Percentiles rank a stretch among this genome's conserved stretches.
Evolutionary conservation across 1,140 invertebrate species (phyloP).

Genomic region (Telenomus remus): DNA sequence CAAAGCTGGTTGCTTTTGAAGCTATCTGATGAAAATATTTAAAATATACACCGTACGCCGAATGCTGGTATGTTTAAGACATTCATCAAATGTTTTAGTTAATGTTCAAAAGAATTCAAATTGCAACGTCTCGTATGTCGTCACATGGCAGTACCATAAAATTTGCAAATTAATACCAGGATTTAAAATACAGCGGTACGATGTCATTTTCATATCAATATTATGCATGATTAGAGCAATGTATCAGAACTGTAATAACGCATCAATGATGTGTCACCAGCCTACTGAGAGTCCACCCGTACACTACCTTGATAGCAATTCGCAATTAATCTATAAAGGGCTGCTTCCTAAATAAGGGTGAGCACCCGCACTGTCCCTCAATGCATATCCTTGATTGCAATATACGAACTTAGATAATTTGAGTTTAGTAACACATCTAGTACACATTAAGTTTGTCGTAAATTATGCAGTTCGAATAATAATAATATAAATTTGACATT

Average conservation of each 20-base stretch:
- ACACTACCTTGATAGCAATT: constrained; percentile 14
- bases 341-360: constrained; percentile 22
- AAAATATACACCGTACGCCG: too few relatives aligned
- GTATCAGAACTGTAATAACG: neutral
- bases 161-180: too few relatives aligned
- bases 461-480: too few relatives aligned
- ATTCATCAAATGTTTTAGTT: too few relatives aligned
- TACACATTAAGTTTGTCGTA: too few relatives aligned
- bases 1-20: neutral
- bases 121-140: too few relatives aligned
- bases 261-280: constrained; percentile 17
- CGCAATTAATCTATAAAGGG: constrained; percentile 27
- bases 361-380: constrained; percentile 10
- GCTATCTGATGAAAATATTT: too few relatives aligned
- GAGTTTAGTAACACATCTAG: neutral
- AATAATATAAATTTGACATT: too few relatives aligned
- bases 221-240: constrained; percentile 7
- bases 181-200: too few relatives aligned
- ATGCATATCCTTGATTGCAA: constrained; percentile 10
- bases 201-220: neutral
- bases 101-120: too few relatives aligned
- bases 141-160: too few relatives aligned
- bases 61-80: too few relatives aligned
- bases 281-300: neutral
- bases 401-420: neutral